Evolutionary conservation across 1,140 invertebrate genomes (phyloP).

Genomic region (Psilanteris sp.): DNA sequence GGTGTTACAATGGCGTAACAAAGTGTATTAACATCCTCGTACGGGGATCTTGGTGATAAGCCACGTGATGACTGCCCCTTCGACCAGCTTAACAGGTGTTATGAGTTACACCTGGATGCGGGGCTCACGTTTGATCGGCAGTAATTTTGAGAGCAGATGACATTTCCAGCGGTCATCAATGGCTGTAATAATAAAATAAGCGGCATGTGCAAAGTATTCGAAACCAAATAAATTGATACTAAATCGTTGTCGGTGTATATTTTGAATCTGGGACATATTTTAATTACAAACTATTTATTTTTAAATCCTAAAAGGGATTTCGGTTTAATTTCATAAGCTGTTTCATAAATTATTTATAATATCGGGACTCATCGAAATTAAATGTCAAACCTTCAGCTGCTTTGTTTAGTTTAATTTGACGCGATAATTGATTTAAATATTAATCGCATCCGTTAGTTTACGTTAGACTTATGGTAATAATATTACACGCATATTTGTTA

Average conservation of each 20-base stretch:
- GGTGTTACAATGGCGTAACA: slow-evolving; percentile 36
- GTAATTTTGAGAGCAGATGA: slow-evolving; percentile 47
- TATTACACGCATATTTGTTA: background rate
- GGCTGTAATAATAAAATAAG: slow-evolving; percentile 30
- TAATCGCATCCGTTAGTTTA: background rate
- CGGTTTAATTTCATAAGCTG: too few relatives aligned
- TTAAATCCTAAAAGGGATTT: too few relatives aligned
- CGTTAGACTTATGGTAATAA: slow-evolving; percentile 2
- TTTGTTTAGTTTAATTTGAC: too few relatives aligned
- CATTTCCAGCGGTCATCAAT: slow-evolving; percentile 27
- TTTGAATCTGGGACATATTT: too few relatives aligned
- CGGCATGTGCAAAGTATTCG: slow-evolving; percentile 35
- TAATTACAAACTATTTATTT: too few relatives aligned
- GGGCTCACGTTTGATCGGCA: slow-evolving; percentile 43
- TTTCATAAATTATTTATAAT: too few relatives aligned
- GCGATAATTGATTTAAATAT: too few relatives aligned
- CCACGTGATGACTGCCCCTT: slow-evolving; percentile 64
- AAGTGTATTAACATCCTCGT: slow-evolving; percentile 52
- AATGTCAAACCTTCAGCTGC: too few relatives aligned
- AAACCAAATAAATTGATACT: too few relatives aligned
- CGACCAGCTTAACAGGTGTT: slow-evolving; percentile 66
- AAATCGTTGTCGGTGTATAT: too few relatives aligned
- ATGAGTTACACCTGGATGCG: slow-evolving; percentile 56
- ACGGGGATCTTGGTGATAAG: slow-evolving; percentile 25
- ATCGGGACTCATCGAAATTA: too few relatives aligned